Percentiles rank a stretch among this genome's conserved stretches.
These are phyloP conservation scores for Tympanoctomys barrerae DNA, from an alignment of 2,797 vertebrate genomes.

Conservation along the genomic window DNA sequence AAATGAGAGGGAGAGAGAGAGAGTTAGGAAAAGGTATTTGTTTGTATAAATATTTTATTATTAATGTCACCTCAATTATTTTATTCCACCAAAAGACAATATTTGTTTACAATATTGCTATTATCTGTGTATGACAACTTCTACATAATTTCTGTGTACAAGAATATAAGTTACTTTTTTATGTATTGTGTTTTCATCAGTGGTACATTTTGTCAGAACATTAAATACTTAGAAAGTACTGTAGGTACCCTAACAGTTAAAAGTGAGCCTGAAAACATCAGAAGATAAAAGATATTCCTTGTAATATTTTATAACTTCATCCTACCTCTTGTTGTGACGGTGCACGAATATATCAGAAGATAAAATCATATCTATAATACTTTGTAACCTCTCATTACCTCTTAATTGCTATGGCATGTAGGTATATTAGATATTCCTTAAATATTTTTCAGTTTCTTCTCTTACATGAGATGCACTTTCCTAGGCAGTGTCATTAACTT, in stretches of 20 bases:
- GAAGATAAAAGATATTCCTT: neutral
- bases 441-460: conserved; percentile 34
- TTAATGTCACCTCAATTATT: neutral
- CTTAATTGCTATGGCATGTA: neutral
- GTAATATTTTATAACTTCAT: neutral
- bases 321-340: neutral
- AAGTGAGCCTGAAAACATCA: conserved; percentile 78
- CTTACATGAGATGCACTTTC: neutral
- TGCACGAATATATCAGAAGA: neutral
- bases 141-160: conserved; percentile 73
- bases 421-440: neutral
- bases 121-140: conserved; percentile 73
- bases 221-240: conserved; percentile 76
- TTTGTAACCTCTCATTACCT: neutral
- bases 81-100: conserved; percentile 2
- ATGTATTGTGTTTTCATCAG: conserved; percentile 72
- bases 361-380: neutral
- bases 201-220: conserved; percentile 76
- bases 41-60: conserved; percentile 51
- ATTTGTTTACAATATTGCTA: conserved; percentile 59
- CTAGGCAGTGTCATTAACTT: neutral
- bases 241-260: conserved; percentile 76
- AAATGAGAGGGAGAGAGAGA: too few relatives aligned
- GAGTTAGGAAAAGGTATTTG: conserved; percentile 15
- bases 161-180: conserved; percentile 56